A percentile compares a stretch with the other conserved stretches of the same genome.
phyloP scores from a whole-genome alignment of 2,797 vertebrate species.

The Notolepis coatsorum region DNA sequence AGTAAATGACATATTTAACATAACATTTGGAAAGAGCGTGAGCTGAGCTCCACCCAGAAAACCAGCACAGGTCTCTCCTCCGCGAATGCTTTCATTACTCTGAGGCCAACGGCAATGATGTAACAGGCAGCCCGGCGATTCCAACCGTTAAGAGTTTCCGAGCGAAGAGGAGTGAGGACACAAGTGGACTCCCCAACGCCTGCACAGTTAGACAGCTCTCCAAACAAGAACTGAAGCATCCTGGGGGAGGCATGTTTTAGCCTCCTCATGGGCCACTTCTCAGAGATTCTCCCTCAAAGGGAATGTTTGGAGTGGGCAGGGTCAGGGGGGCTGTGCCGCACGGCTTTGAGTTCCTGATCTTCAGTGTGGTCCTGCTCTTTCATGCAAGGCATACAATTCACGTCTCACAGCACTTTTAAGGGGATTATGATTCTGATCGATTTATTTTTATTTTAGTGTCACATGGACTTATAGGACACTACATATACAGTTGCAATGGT shows the following conservation, averaged over 20 bases:
- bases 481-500: too few relatives aligned
- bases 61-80: constrained; percentile 24
- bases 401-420: not conserved
- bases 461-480: too few relatives aligned
- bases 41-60: constrained; percentile 28
- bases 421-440: too few relatives aligned
- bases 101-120: constrained; percentile 44
- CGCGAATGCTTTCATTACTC: constrained; percentile 19
- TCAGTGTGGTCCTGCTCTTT: not conserved
- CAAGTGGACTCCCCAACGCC: constrained; percentile 52
- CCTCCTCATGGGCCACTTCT: constrained; percentile 39
- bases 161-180: constrained; percentile 28
- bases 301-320: constrained; percentile 14
- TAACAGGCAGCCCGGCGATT: constrained; percentile 50
- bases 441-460: too few relatives aligned
- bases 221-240: constrained; percentile 66
- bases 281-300: constrained; percentile 30
- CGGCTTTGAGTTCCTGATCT: constrained; percentile 26
- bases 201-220: constrained; percentile 51
- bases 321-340: not conserved
- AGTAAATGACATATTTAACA: too few relatives aligned
- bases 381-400: constrained; percentile 13
- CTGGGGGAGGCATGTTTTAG: constrained; percentile 45
- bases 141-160: constrained; percentile 22
- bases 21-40: constrained; percentile 20